A percentile compares a stretch with the other conserved stretches of the same genome.
phyloP scores from a whole-genome alignment of 1,140 invertebrate genomes.

The Epicauta chinensis region DNA sequence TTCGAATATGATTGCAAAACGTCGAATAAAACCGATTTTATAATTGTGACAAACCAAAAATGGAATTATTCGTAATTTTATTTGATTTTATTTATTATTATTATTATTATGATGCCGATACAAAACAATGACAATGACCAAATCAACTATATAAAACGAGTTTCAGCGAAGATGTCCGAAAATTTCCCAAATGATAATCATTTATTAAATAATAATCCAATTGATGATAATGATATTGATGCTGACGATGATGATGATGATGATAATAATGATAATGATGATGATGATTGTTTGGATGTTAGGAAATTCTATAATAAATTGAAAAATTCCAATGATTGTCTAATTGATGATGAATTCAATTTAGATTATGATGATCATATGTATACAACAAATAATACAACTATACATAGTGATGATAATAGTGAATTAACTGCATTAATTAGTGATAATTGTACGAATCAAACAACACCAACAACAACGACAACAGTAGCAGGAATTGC shows the following conservation, averaged over 20 bases:
- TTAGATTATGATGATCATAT: slow-evolving; percentile 34
- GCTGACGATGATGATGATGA: slow-evolving; percentile 25
- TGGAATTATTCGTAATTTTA: background rate
- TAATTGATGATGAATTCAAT: too few relatives aligned
- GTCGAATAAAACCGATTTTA: too few relatives aligned
- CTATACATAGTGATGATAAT: too few relatives aligned
- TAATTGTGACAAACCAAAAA: background rate
- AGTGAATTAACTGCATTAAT: too few relatives aligned
- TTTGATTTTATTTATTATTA: background rate
- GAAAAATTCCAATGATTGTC: too few relatives aligned
- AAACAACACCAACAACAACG: too few relatives aligned
- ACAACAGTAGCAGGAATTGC: slow-evolving; percentile 17
- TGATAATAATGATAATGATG: slow-evolving; percentile 14
- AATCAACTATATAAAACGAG: slow-evolving; percentile 36
- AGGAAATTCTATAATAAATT: too few relatives aligned
- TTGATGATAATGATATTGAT: slow-evolving; percentile 25
- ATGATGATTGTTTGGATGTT: background rate
- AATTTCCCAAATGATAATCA: slow-evolving; percentile 38
- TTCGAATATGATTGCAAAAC: too few relatives aligned
- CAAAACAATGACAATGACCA: slow-evolving; percentile 37
- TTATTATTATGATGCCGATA: slow-evolving; percentile 16
- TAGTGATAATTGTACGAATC: too few relatives aligned
- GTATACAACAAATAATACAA: slow-evolving; percentile 31
- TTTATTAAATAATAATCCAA: slow-evolving; percentile 34
- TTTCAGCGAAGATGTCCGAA: slow-evolving; percentile 42